phyloP scores from a whole-genome alignment of 2,888 invertebrate genomes.

The Pseudococcus jackbeardsleyi region DNA sequence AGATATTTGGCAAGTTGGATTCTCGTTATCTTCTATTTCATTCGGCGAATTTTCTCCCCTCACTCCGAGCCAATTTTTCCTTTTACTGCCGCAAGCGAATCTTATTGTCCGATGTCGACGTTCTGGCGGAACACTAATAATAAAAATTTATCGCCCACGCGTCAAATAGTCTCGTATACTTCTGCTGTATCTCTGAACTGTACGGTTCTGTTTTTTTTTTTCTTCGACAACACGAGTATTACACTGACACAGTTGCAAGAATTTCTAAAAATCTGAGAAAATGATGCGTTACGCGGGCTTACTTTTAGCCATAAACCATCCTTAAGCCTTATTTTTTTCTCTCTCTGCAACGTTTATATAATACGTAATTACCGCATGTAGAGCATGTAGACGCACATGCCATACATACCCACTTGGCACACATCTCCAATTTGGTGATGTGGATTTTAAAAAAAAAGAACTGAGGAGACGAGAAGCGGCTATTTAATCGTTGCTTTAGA shows the following conservation, averaged over 20 bases:
- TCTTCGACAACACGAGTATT: not conserved
- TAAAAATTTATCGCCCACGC: constrained; percentile 40
- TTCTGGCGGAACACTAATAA: constrained; percentile 44
- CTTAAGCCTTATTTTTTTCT: not conserved
- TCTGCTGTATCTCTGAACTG: not conserved
- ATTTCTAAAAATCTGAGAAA: not conserved
- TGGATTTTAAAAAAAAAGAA: not conserved
- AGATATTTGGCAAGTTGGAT: constrained; percentile 2
- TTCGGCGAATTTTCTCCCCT: not conserved
- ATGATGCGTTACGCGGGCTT: not conserved
- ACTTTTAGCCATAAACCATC: not conserved
- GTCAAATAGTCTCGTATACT: not conserved
- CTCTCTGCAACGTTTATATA: not conserved
- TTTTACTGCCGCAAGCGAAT: not conserved
- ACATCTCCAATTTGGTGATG: not conserved
- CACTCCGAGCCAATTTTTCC: not conserved
- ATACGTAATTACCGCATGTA: not conserved
- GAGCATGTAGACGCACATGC: not conserved
- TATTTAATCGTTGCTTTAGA: not conserved
- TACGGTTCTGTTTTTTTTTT: not conserved
- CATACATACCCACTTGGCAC: constrained; percentile 2
- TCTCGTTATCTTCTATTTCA: not conserved
- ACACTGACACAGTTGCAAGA: not conserved
- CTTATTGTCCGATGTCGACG: constrained; percentile 15
- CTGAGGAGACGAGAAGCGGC: not conserved